phyloP scores from a whole-genome alignment of 2,113 vertebrate genomes.

The Orthochromis malagaraziensis region DNA sequence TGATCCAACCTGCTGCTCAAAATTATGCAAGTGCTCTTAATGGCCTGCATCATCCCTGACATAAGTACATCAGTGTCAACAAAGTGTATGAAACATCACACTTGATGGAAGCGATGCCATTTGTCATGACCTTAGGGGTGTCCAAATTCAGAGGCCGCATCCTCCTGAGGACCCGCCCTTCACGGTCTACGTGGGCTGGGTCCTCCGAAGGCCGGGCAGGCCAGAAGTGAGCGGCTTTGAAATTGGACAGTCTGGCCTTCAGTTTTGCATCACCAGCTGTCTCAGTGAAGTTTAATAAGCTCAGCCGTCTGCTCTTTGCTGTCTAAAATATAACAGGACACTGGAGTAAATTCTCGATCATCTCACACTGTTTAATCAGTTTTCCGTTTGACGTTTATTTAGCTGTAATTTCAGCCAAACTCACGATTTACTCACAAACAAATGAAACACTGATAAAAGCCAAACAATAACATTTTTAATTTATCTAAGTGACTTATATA shows the following conservation, averaged over 20 bases:
- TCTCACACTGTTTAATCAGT: not conserved
- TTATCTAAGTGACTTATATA: not conserved
- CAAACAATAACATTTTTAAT: not conserved
- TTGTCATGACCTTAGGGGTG: not conserved
- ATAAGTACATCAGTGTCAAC: not conserved
- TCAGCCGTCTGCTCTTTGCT: not conserved
- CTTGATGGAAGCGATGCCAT: not conserved
- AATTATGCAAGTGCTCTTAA: not conserved
- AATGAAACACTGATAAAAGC: not conserved
- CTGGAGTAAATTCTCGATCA: not conserved
- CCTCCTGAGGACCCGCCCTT: not conserved
- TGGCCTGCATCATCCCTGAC: not conserved
- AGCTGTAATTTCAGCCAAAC: not conserved
- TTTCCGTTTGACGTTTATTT: not conserved
- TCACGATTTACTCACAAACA: not conserved
- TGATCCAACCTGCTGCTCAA: not conserved
- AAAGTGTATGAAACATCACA: not conserved
- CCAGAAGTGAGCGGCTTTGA: not conserved
- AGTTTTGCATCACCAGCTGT: not conserved
- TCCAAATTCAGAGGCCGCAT: not conserved
- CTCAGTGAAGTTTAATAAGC: not conserved
- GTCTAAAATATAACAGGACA: not conserved
- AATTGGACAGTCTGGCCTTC: not conserved
- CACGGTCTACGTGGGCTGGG: not conserved
- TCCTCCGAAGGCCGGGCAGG: not conserved